phyloP scores from a whole-genome alignment of 2,888 invertebrate species.

The Rhabditoides inermis region DNA sequence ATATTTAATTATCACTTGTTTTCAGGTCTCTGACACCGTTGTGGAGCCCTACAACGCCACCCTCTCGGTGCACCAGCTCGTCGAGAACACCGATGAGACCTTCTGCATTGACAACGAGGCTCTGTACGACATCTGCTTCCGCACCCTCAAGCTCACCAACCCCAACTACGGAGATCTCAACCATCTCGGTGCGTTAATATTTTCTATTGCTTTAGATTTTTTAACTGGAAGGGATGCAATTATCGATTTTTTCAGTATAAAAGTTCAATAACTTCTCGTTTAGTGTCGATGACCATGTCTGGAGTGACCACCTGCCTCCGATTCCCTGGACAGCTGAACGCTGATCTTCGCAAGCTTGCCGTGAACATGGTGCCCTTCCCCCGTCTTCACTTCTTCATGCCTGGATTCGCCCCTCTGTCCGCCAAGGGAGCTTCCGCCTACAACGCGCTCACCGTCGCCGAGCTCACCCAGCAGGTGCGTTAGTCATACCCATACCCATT shows the following conservation, averaged over 20 bases:
- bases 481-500: not conserved
- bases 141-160: conserved; percentile 60
- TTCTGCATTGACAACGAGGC: conserved; percentile 59
- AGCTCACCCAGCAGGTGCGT: conserved; percentile 59
- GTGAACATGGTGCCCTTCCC: conserved; percentile 90
- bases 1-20: not conserved
- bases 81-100: conserved; percentile 43
- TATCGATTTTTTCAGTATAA: too few relatives aligned
- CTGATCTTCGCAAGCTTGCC: conserved; percentile 69
- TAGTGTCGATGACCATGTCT: conserved; percentile 57
- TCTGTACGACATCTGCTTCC: conserved; percentile 60
- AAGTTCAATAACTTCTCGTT: too few relatives aligned
- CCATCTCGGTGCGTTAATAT: conserved; percentile 54
- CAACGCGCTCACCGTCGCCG: conserved; percentile 66
- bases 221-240: too few relatives aligned
- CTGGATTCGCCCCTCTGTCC: conserved; percentile 75
- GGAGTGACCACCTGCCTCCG: conserved; percentile 63
- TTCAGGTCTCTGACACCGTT: conserved; percentile 61
- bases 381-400: conserved; percentile 59
- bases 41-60: conserved; percentile 63
- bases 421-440: conserved; percentile 62
- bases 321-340: conserved; percentile 54
- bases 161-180: conserved; percentile 67
- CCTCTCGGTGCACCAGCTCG: conserved; percentile 57
- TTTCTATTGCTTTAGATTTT: not conserved